These are phyloP conservation scores for Andricus curvator DNA, from an alignment of 2,888 invertebrate genomes.

Conservation along the genomic window DNA sequence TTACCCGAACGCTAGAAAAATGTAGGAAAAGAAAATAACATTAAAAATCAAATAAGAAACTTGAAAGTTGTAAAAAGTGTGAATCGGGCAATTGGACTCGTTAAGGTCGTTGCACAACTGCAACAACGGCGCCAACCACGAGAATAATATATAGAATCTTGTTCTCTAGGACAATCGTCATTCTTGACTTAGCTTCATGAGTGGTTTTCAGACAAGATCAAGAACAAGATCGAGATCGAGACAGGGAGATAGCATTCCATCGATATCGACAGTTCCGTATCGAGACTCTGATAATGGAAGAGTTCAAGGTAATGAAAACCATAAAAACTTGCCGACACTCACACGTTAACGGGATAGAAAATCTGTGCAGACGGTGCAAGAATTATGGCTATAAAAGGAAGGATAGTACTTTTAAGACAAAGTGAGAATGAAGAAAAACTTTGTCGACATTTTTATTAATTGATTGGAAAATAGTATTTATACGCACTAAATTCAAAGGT, in stretches of 20 bases:
- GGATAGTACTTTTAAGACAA: background rate
- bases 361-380: constrained; percentile 5
- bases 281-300: constrained; percentile 11
- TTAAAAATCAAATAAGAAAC: background rate
- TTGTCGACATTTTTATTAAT: background rate
- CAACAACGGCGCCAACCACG: constrained; percentile 54
- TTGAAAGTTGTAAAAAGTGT: constrained; percentile 45
- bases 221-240: constrained; percentile 52
- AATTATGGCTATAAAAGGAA: background rate
- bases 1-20: background rate
- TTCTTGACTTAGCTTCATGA: constrained; percentile 44
- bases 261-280: constrained; percentile 48
- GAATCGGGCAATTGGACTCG: constrained; percentile 9
- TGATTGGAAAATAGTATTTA: too few species aligned
- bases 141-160: constrained; percentile 54
- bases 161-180: constrained; percentile 62
- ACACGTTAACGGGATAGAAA: constrained; percentile 4
- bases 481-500: too few species aligned
- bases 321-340: constrained; percentile 9
- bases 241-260: constrained; percentile 58
- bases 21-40: background rate
- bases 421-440: background rate
- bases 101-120: constrained; percentile 24
- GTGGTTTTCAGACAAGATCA: constrained; percentile 60
- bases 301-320: background rate